These are phyloP conservation scores for Anoura caudifer DNA, from an alignment of 2,113 vertebrate genomes.

Conservation along the genomic window DNA sequence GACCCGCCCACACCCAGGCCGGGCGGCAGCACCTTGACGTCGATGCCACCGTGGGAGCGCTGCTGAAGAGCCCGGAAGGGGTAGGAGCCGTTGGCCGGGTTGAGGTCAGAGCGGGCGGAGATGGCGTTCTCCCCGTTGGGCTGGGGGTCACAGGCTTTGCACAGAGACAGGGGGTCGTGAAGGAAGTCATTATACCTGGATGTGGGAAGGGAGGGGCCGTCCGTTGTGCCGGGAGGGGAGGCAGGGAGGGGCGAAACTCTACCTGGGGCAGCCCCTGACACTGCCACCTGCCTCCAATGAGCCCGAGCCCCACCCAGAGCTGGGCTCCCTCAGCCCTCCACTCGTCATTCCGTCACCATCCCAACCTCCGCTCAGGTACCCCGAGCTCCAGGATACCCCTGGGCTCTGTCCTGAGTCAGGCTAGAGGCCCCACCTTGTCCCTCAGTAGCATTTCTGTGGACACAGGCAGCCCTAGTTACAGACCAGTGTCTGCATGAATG, in stretches of 20 bases:
- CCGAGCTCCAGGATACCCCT: background rate
- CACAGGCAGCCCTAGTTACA: background rate
- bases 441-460: background rate
- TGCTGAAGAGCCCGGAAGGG: constrained; percentile 92
- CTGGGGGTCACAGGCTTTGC: constrained; percentile 84
- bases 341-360: accelerated
- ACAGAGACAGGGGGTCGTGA: constrained; percentile 89
- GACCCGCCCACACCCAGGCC: background rate
- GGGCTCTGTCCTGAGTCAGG: background rate
- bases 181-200: constrained; percentile 93
- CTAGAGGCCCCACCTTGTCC: background rate
- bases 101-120: constrained; percentile 94
- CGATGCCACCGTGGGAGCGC: constrained; percentile 91
- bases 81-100: constrained; percentile 92
- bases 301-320: accelerated
- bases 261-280: accelerated
- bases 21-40: constrained; percentile 87
- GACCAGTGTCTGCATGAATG: accelerated
- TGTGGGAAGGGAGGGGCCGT: accelerated
- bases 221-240: accelerated
- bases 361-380: background rate
- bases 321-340: background rate
- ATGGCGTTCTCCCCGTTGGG: constrained; percentile 92
- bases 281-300: accelerated
- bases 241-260: background rate